phyloP scores from a whole-genome alignment of 1,140 invertebrate genomes.

The Choristoneura fumiferana region DNA sequence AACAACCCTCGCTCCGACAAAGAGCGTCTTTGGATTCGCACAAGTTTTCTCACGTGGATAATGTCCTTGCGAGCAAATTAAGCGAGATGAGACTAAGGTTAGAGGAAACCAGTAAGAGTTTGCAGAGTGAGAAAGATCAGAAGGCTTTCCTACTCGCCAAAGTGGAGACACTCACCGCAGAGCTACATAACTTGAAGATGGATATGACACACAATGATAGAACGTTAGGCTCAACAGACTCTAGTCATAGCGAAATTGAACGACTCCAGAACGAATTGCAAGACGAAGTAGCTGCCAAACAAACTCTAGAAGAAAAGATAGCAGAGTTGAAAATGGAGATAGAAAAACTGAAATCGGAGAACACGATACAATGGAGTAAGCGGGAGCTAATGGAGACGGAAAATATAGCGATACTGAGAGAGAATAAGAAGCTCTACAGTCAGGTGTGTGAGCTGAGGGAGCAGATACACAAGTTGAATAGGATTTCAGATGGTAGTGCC shows the following conservation, averaged over 20 bases:
- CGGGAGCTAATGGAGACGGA: constrained; percentile 93
- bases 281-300: constrained; percentile 69
- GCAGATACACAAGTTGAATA: constrained; percentile 69
- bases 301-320: constrained; percentile 78
- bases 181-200: constrained; percentile 60
- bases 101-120: constrained; percentile 61
- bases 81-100: constrained; percentile 59
- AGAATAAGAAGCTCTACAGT: constrained; percentile 92
- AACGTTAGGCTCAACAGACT: constrained; percentile 66
- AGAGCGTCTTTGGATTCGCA: constrained; percentile 67
- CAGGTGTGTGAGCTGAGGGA: constrained; percentile 91
- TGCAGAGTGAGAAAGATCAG: constrained; percentile 67
- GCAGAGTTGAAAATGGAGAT: constrained; percentile 90
- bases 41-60: constrained; percentile 68
- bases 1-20: constrained; percentile 47
- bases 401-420: constrained; percentile 90
- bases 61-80: constrained; percentile 61
- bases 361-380: constrained; percentile 95
- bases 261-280: constrained; percentile 69
- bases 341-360: constrained; percentile 92
- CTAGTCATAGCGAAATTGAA: constrained; percentile 71
- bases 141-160: constrained; percentile 60
- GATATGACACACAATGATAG: constrained; percentile 60
- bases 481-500: constrained; percentile 66
- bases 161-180: constrained; percentile 61